These are phyloP conservation scores for Priocnemis perturbator DNA, from an alignment of 2,888 invertebrate species.

Conservation along the genomic window DNA sequence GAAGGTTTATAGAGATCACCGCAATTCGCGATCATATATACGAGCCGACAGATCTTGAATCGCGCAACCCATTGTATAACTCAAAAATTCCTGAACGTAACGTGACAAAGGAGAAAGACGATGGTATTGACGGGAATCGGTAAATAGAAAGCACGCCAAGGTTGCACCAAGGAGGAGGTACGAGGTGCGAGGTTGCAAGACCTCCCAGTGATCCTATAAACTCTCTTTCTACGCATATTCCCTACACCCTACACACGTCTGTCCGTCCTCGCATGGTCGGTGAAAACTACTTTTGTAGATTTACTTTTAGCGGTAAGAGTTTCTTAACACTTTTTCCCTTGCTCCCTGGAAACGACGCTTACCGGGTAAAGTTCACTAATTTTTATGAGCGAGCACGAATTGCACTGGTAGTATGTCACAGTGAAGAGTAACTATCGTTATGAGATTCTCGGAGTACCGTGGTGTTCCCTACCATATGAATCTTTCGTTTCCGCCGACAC, in stretches of 20 bases:
- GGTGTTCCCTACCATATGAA: neutral
- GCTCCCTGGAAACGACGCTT: slow-evolving; percentile 2
- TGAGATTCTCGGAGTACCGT: neutral
- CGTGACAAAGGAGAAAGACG: too few relatives aligned
- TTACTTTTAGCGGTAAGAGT: slow-evolving; percentile 42
- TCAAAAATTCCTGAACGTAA: too few relatives aligned
- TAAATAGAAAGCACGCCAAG: too few relatives aligned
- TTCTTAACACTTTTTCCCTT: slow-evolving; percentile 19
- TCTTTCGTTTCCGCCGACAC: neutral
- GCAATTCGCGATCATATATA: slow-evolving; percentile 19
- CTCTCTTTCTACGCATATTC: slow-evolving; percentile 38
- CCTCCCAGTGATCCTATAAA: slow-evolving; percentile 14
- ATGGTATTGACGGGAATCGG: too few relatives aligned
- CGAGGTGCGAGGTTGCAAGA: neutral
- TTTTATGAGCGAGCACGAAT: slow-evolving; percentile 19
- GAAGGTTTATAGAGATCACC: slow-evolving; percentile 4
- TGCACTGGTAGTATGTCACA: slow-evolving; percentile 2
- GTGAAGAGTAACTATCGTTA: slow-evolving; percentile 1
- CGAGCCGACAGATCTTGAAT: slow-evolving; percentile 1
- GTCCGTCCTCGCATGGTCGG: slow-evolving; percentile 46
- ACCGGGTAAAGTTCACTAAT: slow-evolving; percentile 29
- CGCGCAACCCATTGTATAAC: too few relatives aligned
- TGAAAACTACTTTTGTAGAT: slow-evolving; percentile 43
- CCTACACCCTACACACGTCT: slow-evolving; percentile 37
- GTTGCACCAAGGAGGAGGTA: neutral